Base-by-base conservation (phyloP, 2,888 invertebrate genomes). In the Ormyrus pomaceus region DNA sequence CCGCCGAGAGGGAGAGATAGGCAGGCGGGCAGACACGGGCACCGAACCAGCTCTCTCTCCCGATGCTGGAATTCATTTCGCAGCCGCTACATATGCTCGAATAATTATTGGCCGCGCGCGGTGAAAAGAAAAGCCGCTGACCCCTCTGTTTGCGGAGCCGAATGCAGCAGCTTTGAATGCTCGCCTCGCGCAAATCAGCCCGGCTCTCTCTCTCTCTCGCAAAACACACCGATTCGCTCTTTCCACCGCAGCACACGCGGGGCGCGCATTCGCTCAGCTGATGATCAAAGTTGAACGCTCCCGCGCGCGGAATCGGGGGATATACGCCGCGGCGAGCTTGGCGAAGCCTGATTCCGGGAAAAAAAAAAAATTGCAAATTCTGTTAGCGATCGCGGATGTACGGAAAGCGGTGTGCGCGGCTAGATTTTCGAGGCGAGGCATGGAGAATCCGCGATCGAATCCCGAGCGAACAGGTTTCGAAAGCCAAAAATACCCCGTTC, bases 81-180 rank as follows among this genome's bases (percentile, higher is more conserved):
- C n/a, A 34, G 34, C 56, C 10, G 56, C 6, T 56, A n/a, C 9
- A 46, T 46, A 46, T 45, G 11, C 19, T 9, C 46, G 46, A 62
- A 62, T 62, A 62, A 62, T 62, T 46, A 62, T 62, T n/a, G 34
- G 59, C 46, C n/a, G n/a, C 53, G n/a, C 53, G 53, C 53, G 8
- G 11, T 45, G 9, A 62, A 62, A 62, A 45, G 45, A 62, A 61
- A 5, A 61, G 62, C 59, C 13, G 34, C 34, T 34, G 4, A 34
- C 34, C 34, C 34, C 34, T 34, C 34, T 34, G 34, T 34, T 34
- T 46, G 46, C 62, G 5, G 34, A 62, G 46, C 46, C 6, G 2
- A 19, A 5, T 59, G 13, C 6, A 6, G 13, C 6, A 6, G 46
- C 62, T 62, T 62, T 62, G 46, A 62, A 45, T 10, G 62, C 46